Conservation (phyloP, 1,140 invertebrate species). For the Stenopsyche tienmushanensis region DNA sequence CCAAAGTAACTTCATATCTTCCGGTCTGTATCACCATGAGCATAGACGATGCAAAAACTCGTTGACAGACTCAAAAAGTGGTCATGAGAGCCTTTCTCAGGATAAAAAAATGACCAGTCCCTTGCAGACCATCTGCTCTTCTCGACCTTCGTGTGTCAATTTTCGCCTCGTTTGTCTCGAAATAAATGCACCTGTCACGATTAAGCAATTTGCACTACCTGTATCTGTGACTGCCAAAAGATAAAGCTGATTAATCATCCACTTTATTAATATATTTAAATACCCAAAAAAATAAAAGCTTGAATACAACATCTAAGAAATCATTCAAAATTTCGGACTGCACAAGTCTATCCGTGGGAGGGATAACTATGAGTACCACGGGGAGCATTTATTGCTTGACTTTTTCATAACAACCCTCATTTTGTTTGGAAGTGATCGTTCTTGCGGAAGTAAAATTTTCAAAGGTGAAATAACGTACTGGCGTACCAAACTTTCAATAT, state of each 20-base stretch:
- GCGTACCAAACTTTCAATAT: conserved; percentile 6
- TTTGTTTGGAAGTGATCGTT: conserved; percentile 31
- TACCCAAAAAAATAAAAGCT: no score
- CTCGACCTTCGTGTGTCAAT: conserved; percentile 27
- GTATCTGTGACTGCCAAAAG: background rate
- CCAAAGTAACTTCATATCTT: no score
- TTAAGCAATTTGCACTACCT: conserved; percentile 16
- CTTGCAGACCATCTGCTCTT: conserved; percentile 13
- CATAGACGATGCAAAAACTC: no score
- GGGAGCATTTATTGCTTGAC: conserved; percentile 30
- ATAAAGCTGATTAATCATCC: no score
- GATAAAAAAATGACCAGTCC: conserved; percentile 7
- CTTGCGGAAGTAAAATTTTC: conserved; percentile 28
- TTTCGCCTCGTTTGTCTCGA: conserved; percentile 12
- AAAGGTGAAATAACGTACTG: conserved; percentile 26
- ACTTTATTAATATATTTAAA: no score
- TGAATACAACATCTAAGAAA: no score
- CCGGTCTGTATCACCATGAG: background rate
- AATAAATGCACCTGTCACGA: conserved; percentile 20
- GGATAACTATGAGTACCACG: background rate
- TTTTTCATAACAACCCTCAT: conserved; percentile 36
- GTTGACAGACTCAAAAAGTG: background rate
- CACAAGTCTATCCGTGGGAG: background rate
- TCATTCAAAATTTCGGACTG: no score
- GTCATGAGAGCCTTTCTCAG: background rate